A percentile compares a stretch with the other conserved stretches of the same genome.
Conservation (phyloP, 2,113 vertebrate species). For the Brevimyrus niger region DNA sequence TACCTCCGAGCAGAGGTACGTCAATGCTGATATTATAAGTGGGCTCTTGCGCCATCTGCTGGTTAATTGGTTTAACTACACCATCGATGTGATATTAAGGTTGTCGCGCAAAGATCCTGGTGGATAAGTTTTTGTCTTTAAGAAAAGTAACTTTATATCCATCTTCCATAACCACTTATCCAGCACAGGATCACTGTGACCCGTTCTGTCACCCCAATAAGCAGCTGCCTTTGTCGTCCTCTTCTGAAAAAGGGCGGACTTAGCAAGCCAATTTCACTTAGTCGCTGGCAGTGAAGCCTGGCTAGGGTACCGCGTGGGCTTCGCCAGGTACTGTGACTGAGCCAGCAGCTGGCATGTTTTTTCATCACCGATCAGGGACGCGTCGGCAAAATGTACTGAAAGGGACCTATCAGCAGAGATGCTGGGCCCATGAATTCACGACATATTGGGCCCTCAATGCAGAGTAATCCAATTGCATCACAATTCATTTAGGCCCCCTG, state of each 20-base stretch:
- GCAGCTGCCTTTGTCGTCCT: background rate
- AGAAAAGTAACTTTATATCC: background rate
- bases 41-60: background rate
- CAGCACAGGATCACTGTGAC: background rate
- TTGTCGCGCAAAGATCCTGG: background rate
- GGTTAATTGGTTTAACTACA: background rate
- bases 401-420: background rate
- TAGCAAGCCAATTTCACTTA: background rate
- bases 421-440: background rate
- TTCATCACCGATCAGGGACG: background rate
- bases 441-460: background rate
- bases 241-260: background rate
- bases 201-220: background rate
- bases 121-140: background rate
- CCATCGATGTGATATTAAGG: background rate
- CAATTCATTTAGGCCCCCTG: background rate
- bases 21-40: background rate
- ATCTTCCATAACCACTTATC: background rate
- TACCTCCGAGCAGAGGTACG: background rate
- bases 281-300: background rate
- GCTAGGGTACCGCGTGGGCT: background rate
- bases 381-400: background rate
- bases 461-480: background rate
- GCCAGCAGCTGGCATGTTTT: background rate
- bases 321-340: background rate